Base-by-base conservation (phyloP, 2,888 invertebrate genomes). In the Agrenia bidenticulata region DNA sequence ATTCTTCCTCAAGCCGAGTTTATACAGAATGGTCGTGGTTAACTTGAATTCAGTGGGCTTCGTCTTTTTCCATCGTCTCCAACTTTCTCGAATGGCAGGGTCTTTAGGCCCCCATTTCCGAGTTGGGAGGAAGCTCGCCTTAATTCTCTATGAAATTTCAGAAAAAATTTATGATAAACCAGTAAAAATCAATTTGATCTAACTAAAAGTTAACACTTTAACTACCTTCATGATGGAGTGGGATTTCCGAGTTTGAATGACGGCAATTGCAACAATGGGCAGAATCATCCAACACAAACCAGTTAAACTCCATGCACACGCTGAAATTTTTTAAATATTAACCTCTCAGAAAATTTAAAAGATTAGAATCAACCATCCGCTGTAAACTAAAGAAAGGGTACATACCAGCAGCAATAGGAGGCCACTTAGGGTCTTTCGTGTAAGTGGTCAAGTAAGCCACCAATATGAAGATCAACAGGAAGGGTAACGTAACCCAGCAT, bases 91-190 rank as follows among this genome's bases (percentile, higher is more conserved):
- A 9, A 57, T 37, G 21, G 56, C 37, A 17, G 56, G 56, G 9
- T 57, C 56, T 57, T 57, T 57, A 9, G 56, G 56, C 5, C 56
- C 56, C 39, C 41, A 57, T 39, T 41, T 57, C 23, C 56, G 37
- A 19, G 56, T 57, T 27, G 56, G 56, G 21, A 15, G 13, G 21
- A 57, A 57, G 37, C 56, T 57, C 24, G 56, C 39, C 9, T 21
- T 37, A 37, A 57, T 21, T 19, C 23, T 37, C 56, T 57, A n/a
- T n/a, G n/a, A n/a, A n/a, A n/a, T n/a, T n/a, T n/a, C n/a, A n/a
- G n/a, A n/a, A n/a, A n/a, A n/a, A n/a, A n/a, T n/a, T n/a, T n/a
- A n/a, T n/a, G n/a, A n/a, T n/a, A n/a, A n/a, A n/a, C n/a, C n/a
- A n/a, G n/a, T n/a, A n/a, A n/a, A n/a, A n/a, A n/a, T n/a, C n/a